phyloP scores from a whole-genome alignment of 35 echinoderm and acorn worm species.

The Hemicentrotus pulcherrimus region DNA sequence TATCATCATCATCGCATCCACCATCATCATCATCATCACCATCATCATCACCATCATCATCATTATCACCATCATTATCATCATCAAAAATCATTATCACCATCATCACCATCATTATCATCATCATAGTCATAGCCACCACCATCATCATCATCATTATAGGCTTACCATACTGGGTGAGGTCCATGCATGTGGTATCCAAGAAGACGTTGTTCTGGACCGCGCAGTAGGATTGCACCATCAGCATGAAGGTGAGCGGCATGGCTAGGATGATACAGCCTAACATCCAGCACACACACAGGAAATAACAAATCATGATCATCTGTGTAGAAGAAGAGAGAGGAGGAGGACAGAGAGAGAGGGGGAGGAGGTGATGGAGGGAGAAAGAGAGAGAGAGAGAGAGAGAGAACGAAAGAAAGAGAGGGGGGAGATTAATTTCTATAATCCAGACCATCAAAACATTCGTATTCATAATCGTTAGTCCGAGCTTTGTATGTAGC shows the following conservation, averaged over 20 bases:
- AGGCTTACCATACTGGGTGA: slow-evolving; percentile 66
- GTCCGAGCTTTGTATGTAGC: too few relatives aligned
- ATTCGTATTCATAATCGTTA: neutral
- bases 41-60: neutral
- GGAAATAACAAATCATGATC: slow-evolving; percentile 61
- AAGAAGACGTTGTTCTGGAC: neutral
- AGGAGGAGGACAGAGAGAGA: neutral
- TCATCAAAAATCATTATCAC: slow-evolving; percentile 55
- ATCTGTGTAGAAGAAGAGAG: neutral
- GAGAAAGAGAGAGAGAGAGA: neutral
- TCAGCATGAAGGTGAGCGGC: slow-evolving; percentile 72
- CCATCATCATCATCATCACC: neutral
- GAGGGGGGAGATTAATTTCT: neutral
- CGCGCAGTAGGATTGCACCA: slow-evolving; percentile 66
- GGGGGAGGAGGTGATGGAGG: neutral
- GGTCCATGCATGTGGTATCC: slow-evolving; percentile 49
- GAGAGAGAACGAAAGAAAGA: neutral
- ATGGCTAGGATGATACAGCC: slow-evolving; percentile 58
- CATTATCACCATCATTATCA: neutral
- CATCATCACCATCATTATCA: neutral
- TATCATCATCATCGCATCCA: neutral
- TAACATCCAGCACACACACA: slow-evolving; percentile 57
- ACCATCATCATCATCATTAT: neutral
- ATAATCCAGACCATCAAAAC: neutral
- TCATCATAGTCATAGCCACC: neutral